phyloP scores from a whole-genome alignment of 2,888 invertebrate species.

The Troides helena region DNA sequence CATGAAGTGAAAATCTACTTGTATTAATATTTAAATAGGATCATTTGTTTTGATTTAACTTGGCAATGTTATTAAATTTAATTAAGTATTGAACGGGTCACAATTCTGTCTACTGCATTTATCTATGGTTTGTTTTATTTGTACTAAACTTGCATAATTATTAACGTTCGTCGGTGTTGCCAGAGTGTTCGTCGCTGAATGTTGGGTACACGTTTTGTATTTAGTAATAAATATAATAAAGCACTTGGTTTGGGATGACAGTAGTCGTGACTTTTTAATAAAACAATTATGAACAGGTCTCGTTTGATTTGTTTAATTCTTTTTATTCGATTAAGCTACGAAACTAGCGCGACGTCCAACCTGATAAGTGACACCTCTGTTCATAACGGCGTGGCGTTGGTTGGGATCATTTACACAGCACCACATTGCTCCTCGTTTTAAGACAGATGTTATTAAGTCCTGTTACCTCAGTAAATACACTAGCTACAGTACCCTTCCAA shows the following conservation, averaged over 20 bases:
- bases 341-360: no score
- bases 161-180: conserved; percentile 25
- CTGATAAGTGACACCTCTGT: no score
- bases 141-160: not conserved
- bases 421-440: no score
- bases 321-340: no score
- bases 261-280: conserved; percentile 71
- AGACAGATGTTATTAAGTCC: no score
- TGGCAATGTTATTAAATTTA: not conserved
- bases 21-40: no score
- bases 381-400: no score
- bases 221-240: conserved; percentile 47
- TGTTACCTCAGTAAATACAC: no score
- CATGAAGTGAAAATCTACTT: not conserved
- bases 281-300: conserved; percentile 53
- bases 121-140: conserved; percentile 9
- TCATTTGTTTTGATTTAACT: no score
- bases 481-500: no score
- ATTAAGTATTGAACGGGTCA: not conserved
- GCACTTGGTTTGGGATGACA: conserved; percentile 78
- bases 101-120: not conserved
- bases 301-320: conserved; percentile 32
- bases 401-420: no score
- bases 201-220: conserved; percentile 48
- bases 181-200: conserved; percentile 22